Base-by-base conservation (phyloP, 2,888 invertebrate genomes). In the Oscheius sp. region DNA sequence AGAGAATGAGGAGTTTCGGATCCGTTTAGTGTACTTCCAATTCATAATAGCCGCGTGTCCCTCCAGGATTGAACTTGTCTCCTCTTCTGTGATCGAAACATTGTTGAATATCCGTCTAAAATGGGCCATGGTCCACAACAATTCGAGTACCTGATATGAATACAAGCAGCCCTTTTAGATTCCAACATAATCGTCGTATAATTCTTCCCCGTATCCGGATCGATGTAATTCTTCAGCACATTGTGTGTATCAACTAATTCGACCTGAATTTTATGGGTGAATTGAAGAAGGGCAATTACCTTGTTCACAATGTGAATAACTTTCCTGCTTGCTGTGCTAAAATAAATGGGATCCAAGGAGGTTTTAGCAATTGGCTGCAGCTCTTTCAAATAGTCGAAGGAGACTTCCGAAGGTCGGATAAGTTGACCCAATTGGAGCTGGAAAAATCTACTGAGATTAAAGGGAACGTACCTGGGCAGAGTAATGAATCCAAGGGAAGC, bases 71-170 rank as follows among this genome's bases (percentile, higher is more conserved):
- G 9, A 58, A 27, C n/a, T 25, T 7, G 2, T 3, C 49, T 49
- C 13, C 21, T 49, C 49, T 21, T 45, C 41, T 45, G 18, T 9
- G 1, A 7, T n/a, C 21, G 23, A 45, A 1, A 21, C 5, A 16
- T 16, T 35, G 35, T 18, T 45, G 25, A 61, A 61, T n/a, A 61
- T 61, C 41, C 61, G 35, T 18, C 61, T 61, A 5, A 61, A 61
- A 41, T 1, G 7, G 7, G 1, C 1, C 1, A 18, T 61, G 18
- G 16, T 18, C 12, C n/a, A 43, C n/a, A 18, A 35, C 35, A n/a
- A 35, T 1, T 29, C 16, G 21, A 27, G 25, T 12, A 41, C 61
- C 61, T 5, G n/a, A 61, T 61, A 41, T 61, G 61, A 12, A 61
- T 18, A 61, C 41, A 41, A 41, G 21, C 21, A 1, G 61, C 61